phyloP scores from a whole-genome alignment of 1,140 invertebrate species.

The Sogatella furcifera region DNA sequence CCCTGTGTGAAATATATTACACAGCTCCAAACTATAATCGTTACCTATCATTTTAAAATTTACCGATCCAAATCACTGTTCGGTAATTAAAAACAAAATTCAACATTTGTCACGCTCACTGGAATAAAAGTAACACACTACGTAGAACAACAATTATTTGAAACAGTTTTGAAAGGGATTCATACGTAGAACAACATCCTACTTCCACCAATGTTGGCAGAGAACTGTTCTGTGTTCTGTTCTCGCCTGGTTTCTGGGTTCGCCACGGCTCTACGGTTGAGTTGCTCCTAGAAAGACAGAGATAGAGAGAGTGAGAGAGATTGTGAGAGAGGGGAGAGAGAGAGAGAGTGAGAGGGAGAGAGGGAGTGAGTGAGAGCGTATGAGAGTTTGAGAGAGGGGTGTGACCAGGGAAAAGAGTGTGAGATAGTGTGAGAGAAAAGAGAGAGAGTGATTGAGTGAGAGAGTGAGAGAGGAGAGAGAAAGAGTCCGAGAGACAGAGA shows the following conservation, averaged over 20 bases:
- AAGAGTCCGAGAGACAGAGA: neutral
- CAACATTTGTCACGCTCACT: too few relatives aligned
- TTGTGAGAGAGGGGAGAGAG: too few relatives aligned
- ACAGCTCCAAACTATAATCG: constrained; percentile 77
- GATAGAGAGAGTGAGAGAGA: too few relatives aligned
- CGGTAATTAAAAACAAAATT: too few relatives aligned
- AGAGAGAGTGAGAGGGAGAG: too few relatives aligned
- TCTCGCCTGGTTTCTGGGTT: neutral
- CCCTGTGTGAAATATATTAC: constrained; percentile 80
- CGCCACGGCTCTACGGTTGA: constrained; percentile 11
- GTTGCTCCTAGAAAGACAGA: neutral
- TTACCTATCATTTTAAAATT: constrained; percentile 55
- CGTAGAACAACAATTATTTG: too few relatives aligned
- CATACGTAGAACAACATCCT: neutral
- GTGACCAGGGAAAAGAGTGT: constrained; percentile 7
- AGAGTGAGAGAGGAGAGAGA: neutral
- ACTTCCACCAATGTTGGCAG: constrained; percentile 6
- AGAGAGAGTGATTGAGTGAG: too few relatives aligned
- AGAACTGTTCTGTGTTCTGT: constrained; percentile 11
- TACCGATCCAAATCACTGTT: too few relatives aligned
- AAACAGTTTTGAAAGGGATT: neutral
- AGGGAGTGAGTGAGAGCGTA: too few relatives aligned
- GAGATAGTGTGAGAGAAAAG: neutral
- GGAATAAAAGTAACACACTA: too few relatives aligned
- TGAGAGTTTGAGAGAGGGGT: neutral